These are phyloP conservation scores for Pocillopora grandis DNA, from an alignment of 92 coral and sea anemone genomes.

Conservation along the genomic window DNA sequence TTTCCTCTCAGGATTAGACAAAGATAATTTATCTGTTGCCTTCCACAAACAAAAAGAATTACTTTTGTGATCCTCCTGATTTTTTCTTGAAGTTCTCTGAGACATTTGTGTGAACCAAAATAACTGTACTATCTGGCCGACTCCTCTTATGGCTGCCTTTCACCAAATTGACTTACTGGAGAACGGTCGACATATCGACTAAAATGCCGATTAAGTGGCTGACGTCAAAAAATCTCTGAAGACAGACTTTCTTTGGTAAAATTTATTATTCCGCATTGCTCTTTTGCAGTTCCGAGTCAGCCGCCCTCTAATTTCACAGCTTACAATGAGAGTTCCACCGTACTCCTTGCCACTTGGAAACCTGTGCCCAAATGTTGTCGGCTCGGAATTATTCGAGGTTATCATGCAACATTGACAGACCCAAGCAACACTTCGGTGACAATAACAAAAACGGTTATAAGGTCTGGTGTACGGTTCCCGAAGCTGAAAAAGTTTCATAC, in stretches of 20 bases:
- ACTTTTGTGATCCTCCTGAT: background rate
- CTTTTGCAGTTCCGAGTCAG: slow-evolving; percentile 60
- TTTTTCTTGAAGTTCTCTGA: no score
- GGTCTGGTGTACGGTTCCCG: background rate
- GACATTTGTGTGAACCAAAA: no score
- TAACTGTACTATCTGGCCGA: no score
- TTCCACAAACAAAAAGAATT: no score
- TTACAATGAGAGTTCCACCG: slow-evolving; percentile 64
- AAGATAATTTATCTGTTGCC: no score
- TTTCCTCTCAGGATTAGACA: no score
- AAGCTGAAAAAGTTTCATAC: slow-evolving; percentile 57
- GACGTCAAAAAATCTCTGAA: background rate
- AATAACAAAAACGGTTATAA: background rate
- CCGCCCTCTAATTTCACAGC: slow-evolving; percentile 65
- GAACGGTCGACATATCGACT: no score
- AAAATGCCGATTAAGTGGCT: no score
- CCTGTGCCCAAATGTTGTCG: slow-evolving; percentile 58
- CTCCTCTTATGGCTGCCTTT: no score
- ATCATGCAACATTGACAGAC: slow-evolving; percentile 41
- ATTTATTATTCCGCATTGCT: background rate
- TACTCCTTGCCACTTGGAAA: slow-evolving; percentile 64
- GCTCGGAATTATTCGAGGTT: slow-evolving; percentile 71
- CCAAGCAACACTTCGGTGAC: background rate
- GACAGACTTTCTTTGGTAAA: background rate
- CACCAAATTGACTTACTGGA: no score